Conservation (phyloP, 2,113 vertebrate species). For the Rhea pennata region DNA sequence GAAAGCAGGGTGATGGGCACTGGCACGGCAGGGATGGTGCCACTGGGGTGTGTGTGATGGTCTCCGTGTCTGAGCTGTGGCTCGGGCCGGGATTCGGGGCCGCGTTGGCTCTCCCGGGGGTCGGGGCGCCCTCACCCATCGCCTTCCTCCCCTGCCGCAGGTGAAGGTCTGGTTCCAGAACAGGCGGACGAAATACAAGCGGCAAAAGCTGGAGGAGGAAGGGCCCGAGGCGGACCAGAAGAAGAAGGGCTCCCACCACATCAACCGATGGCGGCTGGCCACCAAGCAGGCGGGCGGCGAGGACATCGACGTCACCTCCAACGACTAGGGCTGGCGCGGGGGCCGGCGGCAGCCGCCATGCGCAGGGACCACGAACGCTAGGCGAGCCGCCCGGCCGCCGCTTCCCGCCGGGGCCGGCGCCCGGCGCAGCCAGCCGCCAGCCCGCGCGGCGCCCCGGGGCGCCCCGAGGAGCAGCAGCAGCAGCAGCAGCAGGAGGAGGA, state of each 20-base stretch:
- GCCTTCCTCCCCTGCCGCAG: conserved; percentile 58
- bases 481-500: too few species aligned
- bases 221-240: conserved; percentile 93
- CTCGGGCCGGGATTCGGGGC: too few species aligned
- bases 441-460: background rate
- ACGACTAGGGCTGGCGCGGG: conserved; percentile 78
- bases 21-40: too few species aligned
- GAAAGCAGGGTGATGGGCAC: too few species aligned
- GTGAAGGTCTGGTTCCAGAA: conserved; percentile 99
- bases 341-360: conserved; percentile 36
- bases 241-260: conserved; percentile 97
- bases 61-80: too few species aligned
- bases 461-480: background rate
- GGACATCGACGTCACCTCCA: conserved; percentile 96
- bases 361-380: conserved; percentile 19
- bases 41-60: too few species aligned
- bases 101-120: too few species aligned
- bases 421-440: background rate
- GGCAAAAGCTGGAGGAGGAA: conserved; percentile 98
- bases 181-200: conserved; percentile 95
- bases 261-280: conserved; percentile 96
- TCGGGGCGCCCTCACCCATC: background rate
- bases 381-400: background rate
- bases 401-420: background rate
- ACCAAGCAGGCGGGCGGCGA: conserved; percentile 93